Evolutionary conservation across 1,140 invertebrate species (phyloP).

Genomic region (Sitobion miscanthi): DNA sequence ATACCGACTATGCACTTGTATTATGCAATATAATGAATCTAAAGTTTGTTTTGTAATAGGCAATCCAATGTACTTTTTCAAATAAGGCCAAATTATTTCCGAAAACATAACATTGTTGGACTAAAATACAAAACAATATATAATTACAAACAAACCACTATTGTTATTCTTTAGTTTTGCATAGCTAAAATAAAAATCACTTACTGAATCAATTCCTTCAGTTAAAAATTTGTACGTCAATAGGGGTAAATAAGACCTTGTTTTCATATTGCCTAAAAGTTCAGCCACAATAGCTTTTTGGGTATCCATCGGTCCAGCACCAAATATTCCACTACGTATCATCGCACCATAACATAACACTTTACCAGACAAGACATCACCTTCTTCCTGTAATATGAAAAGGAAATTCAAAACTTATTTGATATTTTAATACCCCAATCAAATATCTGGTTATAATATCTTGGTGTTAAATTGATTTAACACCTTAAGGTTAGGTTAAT

Average conservation of each 20-base stretch:
- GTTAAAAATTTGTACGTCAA: conserved; percentile 52
- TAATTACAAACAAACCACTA: not conserved
- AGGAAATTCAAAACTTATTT: not conserved
- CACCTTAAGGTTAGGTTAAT: not conserved
- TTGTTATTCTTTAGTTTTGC: not conserved
- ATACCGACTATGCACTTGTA: conserved; percentile 49
- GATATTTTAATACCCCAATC: not conserved
- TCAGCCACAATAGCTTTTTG: conserved; percentile 52
- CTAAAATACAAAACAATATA: conserved; percentile 36
- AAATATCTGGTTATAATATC: too few relatives aligned
- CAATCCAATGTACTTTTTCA: conserved; percentile 46
- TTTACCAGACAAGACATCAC: conserved; percentile 50
- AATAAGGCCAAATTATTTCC: conserved; percentile 44
- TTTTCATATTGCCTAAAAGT: conserved; percentile 54
- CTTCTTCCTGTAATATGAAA: conserved; percentile 50
- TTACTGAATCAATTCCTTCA: conserved; percentile 47
- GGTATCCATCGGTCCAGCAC: not conserved
- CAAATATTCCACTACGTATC: conserved; percentile 50
- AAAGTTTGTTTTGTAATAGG: conserved; percentile 48
- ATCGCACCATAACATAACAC: conserved; percentile 53
- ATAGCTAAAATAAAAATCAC: not conserved
- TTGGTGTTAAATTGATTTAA: not conserved
- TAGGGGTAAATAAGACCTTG: conserved; percentile 52
- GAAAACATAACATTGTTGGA: conserved; percentile 46
- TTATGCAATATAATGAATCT: conserved; percentile 54